Percentiles rank a stretch among this genome's conserved stretches.
These are phyloP conservation scores for Chaenogobius annularis DNA, from an alignment of 2,113 vertebrate genomes.

Conservation along the genomic window DNA sequence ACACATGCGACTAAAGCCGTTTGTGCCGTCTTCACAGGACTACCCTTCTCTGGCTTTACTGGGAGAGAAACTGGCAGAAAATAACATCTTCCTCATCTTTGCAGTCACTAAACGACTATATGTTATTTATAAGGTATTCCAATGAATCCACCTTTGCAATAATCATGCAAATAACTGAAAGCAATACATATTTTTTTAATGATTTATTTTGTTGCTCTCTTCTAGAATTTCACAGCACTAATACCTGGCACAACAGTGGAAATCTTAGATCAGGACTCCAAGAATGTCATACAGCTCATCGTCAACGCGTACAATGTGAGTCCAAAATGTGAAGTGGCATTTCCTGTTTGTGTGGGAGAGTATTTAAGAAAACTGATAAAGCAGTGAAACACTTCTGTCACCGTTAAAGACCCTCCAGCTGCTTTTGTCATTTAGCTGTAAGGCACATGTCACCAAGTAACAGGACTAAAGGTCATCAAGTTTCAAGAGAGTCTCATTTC, in stretches of 20 bases:
- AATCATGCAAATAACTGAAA: no score
- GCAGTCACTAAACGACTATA: constrained; percentile 93
- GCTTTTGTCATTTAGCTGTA: constrained; percentile 1
- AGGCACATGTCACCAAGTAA: neutral
- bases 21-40: constrained; percentile 76
- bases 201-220: neutral
- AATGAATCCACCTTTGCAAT: neutral
- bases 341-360: constrained; percentile 29
- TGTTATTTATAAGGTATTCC: constrained; percentile 89
- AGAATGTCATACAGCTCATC: constrained; percentile 96
- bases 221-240: constrained; percentile 90
- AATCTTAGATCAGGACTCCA: constrained; percentile 94
- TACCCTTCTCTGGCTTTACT: constrained; percentile 95
- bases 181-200: neutral
- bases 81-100: constrained; percentile 97
- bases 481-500: neutral
- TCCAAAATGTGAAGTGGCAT: constrained; percentile 16
- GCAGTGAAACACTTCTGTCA: neutral
- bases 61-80: constrained; percentile 94
- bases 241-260: constrained; percentile 96
- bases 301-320: constrained; percentile 93
- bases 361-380: constrained; percentile 14
- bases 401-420: constrained; percentile 23
- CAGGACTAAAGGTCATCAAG: neutral
- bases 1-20: constrained; percentile 15